These are phyloP conservation scores for Notothenia coriiceps DNA, from an alignment of 2,113 vertebrate species.

Conservation along the genomic window DNA sequence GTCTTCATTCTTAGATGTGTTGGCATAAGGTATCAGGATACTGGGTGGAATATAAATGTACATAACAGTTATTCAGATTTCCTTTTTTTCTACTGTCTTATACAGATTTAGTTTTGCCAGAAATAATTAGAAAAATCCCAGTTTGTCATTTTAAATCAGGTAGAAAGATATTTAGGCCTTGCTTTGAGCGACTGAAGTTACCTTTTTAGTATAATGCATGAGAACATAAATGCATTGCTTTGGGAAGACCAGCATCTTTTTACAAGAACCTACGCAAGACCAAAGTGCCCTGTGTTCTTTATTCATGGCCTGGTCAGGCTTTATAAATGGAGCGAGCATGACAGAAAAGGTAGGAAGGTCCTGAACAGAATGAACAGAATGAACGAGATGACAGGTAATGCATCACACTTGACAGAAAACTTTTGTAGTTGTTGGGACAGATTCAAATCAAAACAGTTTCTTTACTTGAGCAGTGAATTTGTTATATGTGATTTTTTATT, in stretches of 20 bases:
- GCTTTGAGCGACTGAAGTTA: background rate
- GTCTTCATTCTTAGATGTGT: slow-evolving; percentile 3
- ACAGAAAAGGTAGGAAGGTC: background rate
- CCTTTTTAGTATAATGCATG: slow-evolving; percentile 44
- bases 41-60: background rate
- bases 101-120: background rate
- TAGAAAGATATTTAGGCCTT: background rate
- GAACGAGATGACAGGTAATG: slow-evolving; percentile 67
- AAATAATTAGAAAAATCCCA: background rate
- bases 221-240: slow-evolving; percentile 26
- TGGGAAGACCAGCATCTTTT: slow-evolving; percentile 42
- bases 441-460: background rate
- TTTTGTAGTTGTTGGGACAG: too few species aligned
- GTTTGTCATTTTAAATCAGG: background rate
- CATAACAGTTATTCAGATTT: background rate
- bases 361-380: slow-evolving; percentile 52
- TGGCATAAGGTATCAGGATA: background rate
- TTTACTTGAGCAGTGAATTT: background rate
- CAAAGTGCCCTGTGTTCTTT: slow-evolving; percentile 46
- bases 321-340: slow-evolving; percentile 61
- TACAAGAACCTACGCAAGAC: slow-evolving; percentile 58
- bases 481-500: background rate
- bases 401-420: background rate
- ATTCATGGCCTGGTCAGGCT: slow-evolving; percentile 57
- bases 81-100: background rate